Conservation (phyloP, 2,888 invertebrate genomes). For the Rhagonycha fulva region DNA sequence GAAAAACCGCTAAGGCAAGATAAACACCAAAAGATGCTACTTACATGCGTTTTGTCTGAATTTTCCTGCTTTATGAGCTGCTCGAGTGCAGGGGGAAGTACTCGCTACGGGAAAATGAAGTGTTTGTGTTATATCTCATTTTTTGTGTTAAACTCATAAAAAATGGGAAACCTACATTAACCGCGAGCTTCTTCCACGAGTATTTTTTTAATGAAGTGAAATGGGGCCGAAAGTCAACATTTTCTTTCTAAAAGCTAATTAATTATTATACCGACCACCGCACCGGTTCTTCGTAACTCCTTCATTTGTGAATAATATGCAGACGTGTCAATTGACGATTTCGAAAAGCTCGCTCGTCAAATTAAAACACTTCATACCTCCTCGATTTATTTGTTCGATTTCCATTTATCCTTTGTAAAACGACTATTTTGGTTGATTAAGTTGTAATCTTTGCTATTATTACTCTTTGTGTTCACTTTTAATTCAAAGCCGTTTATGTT, state of each 20-base stretch:
- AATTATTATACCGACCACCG: neutral
- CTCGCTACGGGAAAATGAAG: neutral
- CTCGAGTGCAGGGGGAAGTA: neutral
- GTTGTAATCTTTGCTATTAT: neutral
- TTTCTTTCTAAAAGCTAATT: neutral
- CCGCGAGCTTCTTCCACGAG: neutral
- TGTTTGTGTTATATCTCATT: neutral
- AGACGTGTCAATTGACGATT: neutral
- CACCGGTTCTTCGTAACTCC: neutral
- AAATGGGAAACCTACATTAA: neutral
- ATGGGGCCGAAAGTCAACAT: neutral
- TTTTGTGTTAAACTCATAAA: neutral
- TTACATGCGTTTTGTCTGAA: neutral
- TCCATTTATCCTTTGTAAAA: neutral
- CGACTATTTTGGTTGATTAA: neutral
- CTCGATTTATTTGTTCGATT: neutral
- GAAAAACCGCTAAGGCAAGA: conserved; percentile 14
- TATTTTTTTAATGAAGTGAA: neutral
- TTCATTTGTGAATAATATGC: neutral
- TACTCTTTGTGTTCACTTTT: neutral
- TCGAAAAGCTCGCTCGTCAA: neutral
- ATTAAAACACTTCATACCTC: neutral
- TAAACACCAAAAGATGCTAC: conserved; percentile 11
- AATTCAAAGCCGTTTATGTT: neutral
- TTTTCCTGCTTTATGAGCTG: neutral